phyloP scores from a whole-genome alignment of 2,888 invertebrate species.

The Pyrgus malvae region DNA sequence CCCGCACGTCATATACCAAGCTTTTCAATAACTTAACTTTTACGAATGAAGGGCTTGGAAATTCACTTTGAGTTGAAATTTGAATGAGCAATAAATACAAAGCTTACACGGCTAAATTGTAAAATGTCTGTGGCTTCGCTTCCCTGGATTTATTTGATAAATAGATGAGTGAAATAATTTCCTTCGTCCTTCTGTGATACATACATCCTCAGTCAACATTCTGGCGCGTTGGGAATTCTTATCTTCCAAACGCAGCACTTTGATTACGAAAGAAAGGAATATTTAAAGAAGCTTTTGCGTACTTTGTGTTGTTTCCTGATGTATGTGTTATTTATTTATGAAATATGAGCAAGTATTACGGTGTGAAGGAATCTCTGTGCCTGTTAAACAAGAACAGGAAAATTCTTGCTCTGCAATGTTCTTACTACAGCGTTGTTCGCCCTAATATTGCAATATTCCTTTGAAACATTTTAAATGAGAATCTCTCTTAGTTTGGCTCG shows the following conservation, averaged over 20 bases:
- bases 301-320: conserved; percentile 63
- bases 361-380: conserved; percentile 35
- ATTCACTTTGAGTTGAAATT: conserved; percentile 32
- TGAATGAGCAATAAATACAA: conserved; percentile 51
- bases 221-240: conserved; percentile 71
- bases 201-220: conserved; percentile 50
- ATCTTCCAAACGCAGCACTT: conserved; percentile 76
- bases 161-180: conserved; percentile 74
- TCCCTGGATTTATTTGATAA: conserved; percentile 64
- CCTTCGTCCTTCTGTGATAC: conserved; percentile 56
- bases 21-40: conserved; percentile 13
- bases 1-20: conserved; percentile 10
- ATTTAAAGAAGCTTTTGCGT: conserved; percentile 70
- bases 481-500: conserved; percentile 2
- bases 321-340: conserved; percentile 68
- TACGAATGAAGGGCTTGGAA: conserved; percentile 2
- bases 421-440: conserved; percentile 1
- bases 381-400: conserved; percentile 2
- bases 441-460: conserved; percentile 18
- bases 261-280: conserved; percentile 77
- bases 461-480: conserved; percentile 17
- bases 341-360: conserved; percentile 52
- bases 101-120: conserved; percentile 39
- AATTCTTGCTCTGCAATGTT: not conserved
- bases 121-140: conserved; percentile 41